Percentiles rank a stretch among this genome's conserved stretches.
phyloP scores from a whole-genome alignment of 2,888 invertebrate species.

The Myathropa florea region DNA sequence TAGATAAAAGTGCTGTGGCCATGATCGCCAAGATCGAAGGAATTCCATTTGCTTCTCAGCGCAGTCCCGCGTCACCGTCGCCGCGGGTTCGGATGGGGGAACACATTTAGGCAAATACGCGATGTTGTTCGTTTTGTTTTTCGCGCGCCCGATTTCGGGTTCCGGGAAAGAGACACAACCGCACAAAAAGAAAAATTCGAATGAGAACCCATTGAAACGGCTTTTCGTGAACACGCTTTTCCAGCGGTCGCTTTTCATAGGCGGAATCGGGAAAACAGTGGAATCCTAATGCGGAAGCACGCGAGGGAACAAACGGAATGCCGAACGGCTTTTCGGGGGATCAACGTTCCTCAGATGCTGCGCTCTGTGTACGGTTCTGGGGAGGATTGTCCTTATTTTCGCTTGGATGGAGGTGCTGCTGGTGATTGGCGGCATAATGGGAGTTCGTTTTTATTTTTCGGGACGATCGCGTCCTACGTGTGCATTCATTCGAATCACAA shows the following conservation, averaged over 20 bases:
- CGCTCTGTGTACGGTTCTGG: slow-evolving; percentile 2
- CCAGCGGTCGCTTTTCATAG: slow-evolving; percentile 31
- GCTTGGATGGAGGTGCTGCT: slow-evolving; percentile 32
- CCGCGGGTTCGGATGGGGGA: neutral
- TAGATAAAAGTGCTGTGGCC: slow-evolving; percentile 62
- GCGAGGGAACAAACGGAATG: slow-evolving; percentile 50
- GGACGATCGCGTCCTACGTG: neutral
- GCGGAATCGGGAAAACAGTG: slow-evolving; percentile 7
- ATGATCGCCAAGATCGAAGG: slow-evolving; percentile 52
- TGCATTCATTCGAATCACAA: neutral
- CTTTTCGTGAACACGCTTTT: slow-evolving; percentile 64
- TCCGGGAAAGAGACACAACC: slow-evolving; percentile 36
- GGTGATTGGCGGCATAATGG: slow-evolving; percentile 42
- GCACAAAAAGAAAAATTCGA: neutral
- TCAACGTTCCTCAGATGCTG: neutral
- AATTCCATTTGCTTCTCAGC: slow-evolving; percentile 60
- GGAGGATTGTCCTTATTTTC: slow-evolving; percentile 43
- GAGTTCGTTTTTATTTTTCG: neutral
- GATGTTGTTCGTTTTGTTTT: slow-evolving; percentile 63
- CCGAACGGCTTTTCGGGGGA: slow-evolving; percentile 35
- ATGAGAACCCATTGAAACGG: slow-evolving; percentile 17
- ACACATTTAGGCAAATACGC: slow-evolving; percentile 51
- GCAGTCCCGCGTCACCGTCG: neutral
- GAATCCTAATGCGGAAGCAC: slow-evolving; percentile 50
- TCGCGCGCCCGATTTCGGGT: slow-evolving; percentile 63